Conservation (phyloP, 2,113 vertebrate genomes). For the Limnothrissa miodon region DNA sequence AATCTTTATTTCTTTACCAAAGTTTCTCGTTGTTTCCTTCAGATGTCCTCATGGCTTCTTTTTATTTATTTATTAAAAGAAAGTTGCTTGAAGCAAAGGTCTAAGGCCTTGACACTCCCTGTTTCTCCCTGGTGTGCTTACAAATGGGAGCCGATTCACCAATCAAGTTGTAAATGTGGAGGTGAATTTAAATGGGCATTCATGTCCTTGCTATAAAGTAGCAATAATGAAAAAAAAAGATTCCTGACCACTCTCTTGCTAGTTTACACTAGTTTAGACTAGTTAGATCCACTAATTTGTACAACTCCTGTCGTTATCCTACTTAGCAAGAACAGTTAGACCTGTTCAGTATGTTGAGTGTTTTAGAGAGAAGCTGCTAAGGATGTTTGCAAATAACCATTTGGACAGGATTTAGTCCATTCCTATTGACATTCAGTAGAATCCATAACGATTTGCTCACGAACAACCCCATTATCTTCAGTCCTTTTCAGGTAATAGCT, state of each 20-base stretch:
- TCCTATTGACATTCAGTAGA: neutral
- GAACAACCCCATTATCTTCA: neutral
- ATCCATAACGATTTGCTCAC: neutral
- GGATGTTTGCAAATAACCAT: neutral
- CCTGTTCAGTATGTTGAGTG: neutral
- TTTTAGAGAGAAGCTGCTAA: neutral
- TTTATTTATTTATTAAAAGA: too few species aligned
- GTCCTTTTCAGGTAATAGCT: slow-evolving; percentile 1
- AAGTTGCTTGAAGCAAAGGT: too few species aligned
- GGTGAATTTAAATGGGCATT: neutral
- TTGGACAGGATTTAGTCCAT: neutral
- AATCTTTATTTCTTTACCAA: neutral
- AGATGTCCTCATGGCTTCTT: too few species aligned
- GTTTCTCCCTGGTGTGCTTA: too few species aligned
- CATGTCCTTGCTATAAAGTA: neutral
- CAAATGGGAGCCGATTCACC: too few species aligned
- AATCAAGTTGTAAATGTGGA: too few species aligned
- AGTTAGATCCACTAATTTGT: too few species aligned
- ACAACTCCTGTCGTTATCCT: too few species aligned
- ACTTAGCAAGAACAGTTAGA: neutral
- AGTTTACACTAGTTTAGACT: too few species aligned
- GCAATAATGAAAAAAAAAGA: neutral
- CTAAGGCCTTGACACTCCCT: too few species aligned
- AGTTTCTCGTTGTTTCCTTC: neutral
- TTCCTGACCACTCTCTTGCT: too few species aligned